Percentiles rank a stretch among this genome's conserved stretches.
Evolutionary conservation across 1,140 invertebrate species (phyloP).

Genomic region (Drosophila tristis): DNA sequence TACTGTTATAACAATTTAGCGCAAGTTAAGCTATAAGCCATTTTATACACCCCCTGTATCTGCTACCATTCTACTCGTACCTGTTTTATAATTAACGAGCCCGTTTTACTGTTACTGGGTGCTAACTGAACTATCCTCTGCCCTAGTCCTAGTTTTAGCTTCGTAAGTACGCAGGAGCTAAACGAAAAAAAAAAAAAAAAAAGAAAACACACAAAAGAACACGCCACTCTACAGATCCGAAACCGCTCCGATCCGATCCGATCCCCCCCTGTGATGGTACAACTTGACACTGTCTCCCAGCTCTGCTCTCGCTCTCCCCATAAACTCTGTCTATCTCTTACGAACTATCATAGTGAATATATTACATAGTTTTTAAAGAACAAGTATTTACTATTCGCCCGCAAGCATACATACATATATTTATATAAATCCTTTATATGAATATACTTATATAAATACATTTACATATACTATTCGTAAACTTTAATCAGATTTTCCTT

Average conservation of each 20-base stretch:
- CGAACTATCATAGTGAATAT: conserved; percentile 61
- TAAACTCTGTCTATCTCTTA: conserved; percentile 57
- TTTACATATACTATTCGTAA: conserved; percentile 49
- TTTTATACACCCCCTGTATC: conserved; percentile 32
- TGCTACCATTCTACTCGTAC: conserved; percentile 8
- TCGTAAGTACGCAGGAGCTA: conserved; percentile 72
- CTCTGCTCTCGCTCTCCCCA: conserved; percentile 27
- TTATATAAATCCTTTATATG: conserved; percentile 48
- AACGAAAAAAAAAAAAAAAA: conserved; percentile 16
- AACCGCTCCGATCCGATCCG: conserved; percentile 6
- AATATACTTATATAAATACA: conserved; percentile 52
- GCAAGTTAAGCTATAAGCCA: conserved; percentile 69
- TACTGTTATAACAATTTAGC: conserved; percentile 55
- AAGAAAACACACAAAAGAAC: conserved; percentile 16
- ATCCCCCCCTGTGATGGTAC: conserved; percentile 16
- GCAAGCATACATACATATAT: conserved; percentile 37
- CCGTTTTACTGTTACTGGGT: conserved; percentile 57
- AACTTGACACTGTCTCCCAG: conserved; percentile 34
- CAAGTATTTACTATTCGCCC: conserved; percentile 62
- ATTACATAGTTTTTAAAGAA: conserved; percentile 62
- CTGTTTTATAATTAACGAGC: conserved; percentile 42
- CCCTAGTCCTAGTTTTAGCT: conserved; percentile 69
- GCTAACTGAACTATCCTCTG: conserved; percentile 49
- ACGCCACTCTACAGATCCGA: conserved; percentile 21
- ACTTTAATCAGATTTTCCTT: conserved; percentile 73